phyloP scores from a whole-genome alignment of 2,888 invertebrate genomes.

The Marronus borbonicus region DNA sequence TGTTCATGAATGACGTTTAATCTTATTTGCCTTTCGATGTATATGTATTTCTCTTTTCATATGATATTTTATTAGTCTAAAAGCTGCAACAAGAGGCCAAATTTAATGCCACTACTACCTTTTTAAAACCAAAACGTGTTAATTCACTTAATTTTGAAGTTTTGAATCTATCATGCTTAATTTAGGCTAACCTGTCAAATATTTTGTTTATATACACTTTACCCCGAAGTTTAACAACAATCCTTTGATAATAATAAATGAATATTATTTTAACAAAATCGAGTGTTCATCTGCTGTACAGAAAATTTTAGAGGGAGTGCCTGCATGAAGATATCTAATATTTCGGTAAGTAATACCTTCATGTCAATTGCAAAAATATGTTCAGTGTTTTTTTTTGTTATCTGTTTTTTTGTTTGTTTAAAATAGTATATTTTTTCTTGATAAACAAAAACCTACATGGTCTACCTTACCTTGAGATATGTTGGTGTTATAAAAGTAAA shows the following conservation, averaged over 20 bases:
- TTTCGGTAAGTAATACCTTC: slow-evolving; percentile 39
- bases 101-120: slow-evolving; percentile 46
- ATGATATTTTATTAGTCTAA: slow-evolving; percentile 49
- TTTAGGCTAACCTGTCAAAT: slow-evolving; percentile 54
- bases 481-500: too few species aligned
- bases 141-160: slow-evolving; percentile 24
- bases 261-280: slow-evolving; percentile 24
- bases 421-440: background rate
- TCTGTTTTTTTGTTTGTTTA: background rate
- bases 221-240: slow-evolving; percentile 35
- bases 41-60: slow-evolving; percentile 42
- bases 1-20: slow-evolving; percentile 56
- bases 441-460: background rate
- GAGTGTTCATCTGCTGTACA: slow-evolving; percentile 15
- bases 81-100: slow-evolving; percentile 50
- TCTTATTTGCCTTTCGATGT: slow-evolving; percentile 55
- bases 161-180: slow-evolving; percentile 28
- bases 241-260: slow-evolving; percentile 26
- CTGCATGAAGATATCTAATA: background rate
- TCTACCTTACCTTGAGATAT: too few species aligned
- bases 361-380: background rate
- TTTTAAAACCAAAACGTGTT: slow-evolving; percentile 20
- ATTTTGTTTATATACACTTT: slow-evolving; percentile 51
- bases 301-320: slow-evolving; percentile 22
- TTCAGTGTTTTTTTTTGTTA: background rate